Conservation (phyloP, 37 sponge, comb jelly and placozoan species). For the Tethya wilhelma region DNA sequence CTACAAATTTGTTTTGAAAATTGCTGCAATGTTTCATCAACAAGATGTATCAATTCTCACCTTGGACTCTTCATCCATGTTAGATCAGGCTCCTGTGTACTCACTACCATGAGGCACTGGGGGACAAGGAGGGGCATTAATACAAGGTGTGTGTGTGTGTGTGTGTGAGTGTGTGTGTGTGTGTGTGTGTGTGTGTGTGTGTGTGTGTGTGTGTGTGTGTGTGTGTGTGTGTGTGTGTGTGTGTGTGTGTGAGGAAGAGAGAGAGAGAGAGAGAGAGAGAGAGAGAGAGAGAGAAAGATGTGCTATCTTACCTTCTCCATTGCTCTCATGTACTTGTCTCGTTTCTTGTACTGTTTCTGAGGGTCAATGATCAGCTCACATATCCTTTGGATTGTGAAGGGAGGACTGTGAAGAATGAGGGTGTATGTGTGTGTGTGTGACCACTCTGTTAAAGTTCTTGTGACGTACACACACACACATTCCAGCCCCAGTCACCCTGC, state of each 20-base stretch:
- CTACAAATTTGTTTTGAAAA: too few relatives aligned
- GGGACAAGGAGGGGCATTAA: not conserved
- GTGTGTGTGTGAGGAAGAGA: not conserved
- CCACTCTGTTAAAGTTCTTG: not conserved
- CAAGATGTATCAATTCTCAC: too few relatives aligned
- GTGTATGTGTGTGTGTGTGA: too few relatives aligned
- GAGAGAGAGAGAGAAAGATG: not conserved
- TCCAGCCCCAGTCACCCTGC: too few relatives aligned
- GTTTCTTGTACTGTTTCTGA: conserved; percentile 80
- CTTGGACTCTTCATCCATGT: conserved; percentile 72
- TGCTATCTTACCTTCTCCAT: conserved; percentile 80
- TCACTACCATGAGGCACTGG: conserved; percentile 66
- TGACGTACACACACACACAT: too few relatives aligned
- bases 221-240: not conserved
- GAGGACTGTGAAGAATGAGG: conserved; percentile 67
- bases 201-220: not conserved
- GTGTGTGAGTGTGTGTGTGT: not conserved
- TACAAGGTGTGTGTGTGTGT: not conserved
- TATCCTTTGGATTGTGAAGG: conserved; percentile 96
- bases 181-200: not conserved
- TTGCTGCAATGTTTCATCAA: too few relatives aligned
- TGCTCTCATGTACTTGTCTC: conserved; percentile 80
- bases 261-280: not conserved
- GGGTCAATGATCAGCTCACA: conserved; percentile 93
- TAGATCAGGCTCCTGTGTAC: conserved; percentile 68